phyloP scores from a whole-genome alignment of 2,888 invertebrate genomes.

The Epinotia demarniana region DNA sequence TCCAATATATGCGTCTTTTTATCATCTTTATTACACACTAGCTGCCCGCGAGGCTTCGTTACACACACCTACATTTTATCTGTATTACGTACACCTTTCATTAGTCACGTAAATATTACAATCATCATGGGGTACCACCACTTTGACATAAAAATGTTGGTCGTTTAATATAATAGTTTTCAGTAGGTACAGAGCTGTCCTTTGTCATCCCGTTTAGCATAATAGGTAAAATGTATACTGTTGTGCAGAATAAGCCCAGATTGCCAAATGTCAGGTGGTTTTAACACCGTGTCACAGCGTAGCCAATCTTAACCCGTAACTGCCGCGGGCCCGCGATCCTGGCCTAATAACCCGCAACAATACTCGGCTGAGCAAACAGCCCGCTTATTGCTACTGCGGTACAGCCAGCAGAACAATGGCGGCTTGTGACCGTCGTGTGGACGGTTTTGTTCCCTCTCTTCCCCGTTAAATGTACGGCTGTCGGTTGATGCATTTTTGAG shows the following conservation, averaged over 20 bases:
- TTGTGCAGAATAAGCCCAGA: conserved; percentile 27
- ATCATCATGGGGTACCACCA: too few relatives aligned
- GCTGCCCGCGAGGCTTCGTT: too few relatives aligned
- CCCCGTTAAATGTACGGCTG: conserved; percentile 61
- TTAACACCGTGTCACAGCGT: conserved; percentile 56
- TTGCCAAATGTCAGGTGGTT: conserved; percentile 47
- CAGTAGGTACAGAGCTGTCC: neutral
- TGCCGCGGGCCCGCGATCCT: conserved; percentile 63
- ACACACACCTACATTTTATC: too few relatives aligned
- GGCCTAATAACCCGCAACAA: conserved; percentile 79
- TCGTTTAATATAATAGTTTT: neutral
- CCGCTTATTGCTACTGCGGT: conserved; percentile 75
- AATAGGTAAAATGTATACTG: conserved; percentile 17
- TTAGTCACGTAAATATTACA: too few relatives aligned
- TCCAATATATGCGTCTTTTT: too few relatives aligned
- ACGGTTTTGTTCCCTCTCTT: conserved; percentile 64
- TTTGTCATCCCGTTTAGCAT: conserved; percentile 16
- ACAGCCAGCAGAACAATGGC: conserved; percentile 78
- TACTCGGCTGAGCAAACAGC: conserved; percentile 77
- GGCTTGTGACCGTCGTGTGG: conserved; percentile 71
- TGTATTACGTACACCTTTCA: too few relatives aligned
- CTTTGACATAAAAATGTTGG: neutral
- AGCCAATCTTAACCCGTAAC: conserved; percentile 65
- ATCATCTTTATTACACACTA: too few relatives aligned
- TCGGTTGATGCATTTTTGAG: conserved; percentile 16